Conservation (phyloP, 2,113 vertebrate species). For the Malurus cyaneus region DNA sequence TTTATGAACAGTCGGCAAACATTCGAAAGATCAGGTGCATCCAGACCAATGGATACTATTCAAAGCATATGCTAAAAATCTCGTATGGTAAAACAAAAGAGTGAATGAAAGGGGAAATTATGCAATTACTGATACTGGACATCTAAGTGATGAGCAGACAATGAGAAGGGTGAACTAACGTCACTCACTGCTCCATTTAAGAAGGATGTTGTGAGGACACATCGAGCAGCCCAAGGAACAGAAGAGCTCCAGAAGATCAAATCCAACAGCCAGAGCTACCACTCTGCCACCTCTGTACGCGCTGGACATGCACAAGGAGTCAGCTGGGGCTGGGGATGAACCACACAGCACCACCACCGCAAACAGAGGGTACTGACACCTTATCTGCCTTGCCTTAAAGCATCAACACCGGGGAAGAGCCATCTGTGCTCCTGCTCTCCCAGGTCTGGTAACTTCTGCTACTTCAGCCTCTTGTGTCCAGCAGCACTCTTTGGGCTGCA, state of each 20-base stretch:
- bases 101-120: background rate
- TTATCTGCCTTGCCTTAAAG: background rate
- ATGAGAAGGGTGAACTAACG: background rate
- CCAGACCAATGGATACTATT: background rate
- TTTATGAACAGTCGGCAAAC: background rate
- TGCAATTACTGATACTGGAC: background rate
- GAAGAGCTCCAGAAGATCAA: rapidly evolving
- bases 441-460: background rate
- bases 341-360: background rate
- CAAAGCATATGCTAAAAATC: background rate
- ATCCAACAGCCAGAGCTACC: background rate
- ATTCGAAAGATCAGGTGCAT: background rate
- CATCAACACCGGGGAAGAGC: background rate
- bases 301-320: background rate
- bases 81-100: background rate
- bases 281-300: background rate
- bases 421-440: background rate
- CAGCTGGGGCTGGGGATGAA: background rate
- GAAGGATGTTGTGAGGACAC: background rate
- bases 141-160: background rate
- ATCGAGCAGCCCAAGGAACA: background rate
- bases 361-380: background rate
- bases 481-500: background rate
- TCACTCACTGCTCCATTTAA: background rate
- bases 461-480: background rate